Base-by-base conservation (phyloP, 2,797 vertebrate genomes). In the Todus mexicanus region DNA sequence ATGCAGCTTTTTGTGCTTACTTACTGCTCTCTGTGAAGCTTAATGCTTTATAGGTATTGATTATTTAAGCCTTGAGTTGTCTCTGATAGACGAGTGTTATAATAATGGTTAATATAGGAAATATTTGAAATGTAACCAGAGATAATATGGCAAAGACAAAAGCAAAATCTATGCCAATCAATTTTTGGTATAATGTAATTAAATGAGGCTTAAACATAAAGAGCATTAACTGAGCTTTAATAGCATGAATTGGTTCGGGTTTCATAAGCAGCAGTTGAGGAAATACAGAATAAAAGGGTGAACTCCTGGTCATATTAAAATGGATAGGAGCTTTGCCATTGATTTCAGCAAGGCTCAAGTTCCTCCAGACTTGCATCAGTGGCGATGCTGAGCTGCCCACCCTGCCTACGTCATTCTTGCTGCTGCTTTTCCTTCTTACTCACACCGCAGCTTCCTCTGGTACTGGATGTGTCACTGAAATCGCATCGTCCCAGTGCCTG, bases 161-260 rank as follows among this genome's bases (percentile, higher is more conserved):
- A 93, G 31, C 57, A 85, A 72, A 25, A 60, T 73, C 59, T 89
- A 50, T 72, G 56, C 38, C 38, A 31, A 47, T 69, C 21, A 43
- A 0, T 40, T 90, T 45, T 89, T 65, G 10, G 7, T 89, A 35
- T 77, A 65, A 65, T 63, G 47, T 85, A 85, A 75, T 74, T 84
- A 89, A 94, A 59, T 74, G 38, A 87, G 40, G 37, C 29, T 92
- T 83, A 90, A 90, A 40, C 60, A 47, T 68, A n/a, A 84, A 79
- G 78, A 64, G 2, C n/a, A 59, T 85, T 74, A 70, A 42, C 93
- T 93, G 31, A 35, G 19, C 27, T 87, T 87, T 87, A 83, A 40
- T 77, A 40, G 10, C 21, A 18, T 80, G 50, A 77, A 56, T 83
- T 56, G 16, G 20, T 77, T 79, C 48, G 51, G 10, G 1, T 35